Percentiles rank a stretch among this genome's conserved stretches.
These are phyloP conservation scores for Morinoia aosen DNA, from an alignment of 2,888 invertebrate genomes.

Conservation along the genomic window DNA sequence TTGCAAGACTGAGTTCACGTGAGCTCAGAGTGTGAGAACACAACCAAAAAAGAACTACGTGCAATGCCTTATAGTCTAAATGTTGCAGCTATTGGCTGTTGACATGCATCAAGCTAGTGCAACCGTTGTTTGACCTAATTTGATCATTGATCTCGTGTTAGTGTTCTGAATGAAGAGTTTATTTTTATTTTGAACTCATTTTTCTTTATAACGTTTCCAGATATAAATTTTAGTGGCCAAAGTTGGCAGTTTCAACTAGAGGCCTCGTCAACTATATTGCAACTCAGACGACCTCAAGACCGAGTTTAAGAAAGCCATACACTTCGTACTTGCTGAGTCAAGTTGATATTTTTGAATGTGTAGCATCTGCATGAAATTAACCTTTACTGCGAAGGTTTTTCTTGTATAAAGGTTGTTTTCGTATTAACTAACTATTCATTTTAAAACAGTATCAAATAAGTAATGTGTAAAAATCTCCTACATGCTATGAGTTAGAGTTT, in stretches of 20 bases:
- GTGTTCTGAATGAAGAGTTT: background rate
- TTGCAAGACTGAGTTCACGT: background rate
- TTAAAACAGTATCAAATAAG: background rate
- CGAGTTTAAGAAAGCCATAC: background rate
- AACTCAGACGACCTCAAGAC: background rate
- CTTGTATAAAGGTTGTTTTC: background rate
- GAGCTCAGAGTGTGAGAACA: background rate
- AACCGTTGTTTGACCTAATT: background rate
- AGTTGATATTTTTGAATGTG: background rate
- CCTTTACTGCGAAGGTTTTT: background rate
- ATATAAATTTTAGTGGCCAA: background rate
- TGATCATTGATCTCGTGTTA: background rate
- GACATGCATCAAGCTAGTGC: background rate
- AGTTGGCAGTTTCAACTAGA: background rate
- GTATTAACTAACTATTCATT: background rate
- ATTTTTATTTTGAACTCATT: background rate
- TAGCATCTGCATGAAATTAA: background rate
- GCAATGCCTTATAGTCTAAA: background rate
- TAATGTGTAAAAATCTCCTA: background rate
- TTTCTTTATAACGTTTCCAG: background rate
- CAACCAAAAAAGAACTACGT: background rate
- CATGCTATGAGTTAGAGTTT: background rate
- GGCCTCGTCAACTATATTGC: background rate
- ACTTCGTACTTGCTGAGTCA: background rate
- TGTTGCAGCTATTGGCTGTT: background rate